Conservation (phyloP, 2,113 vertebrate genomes). For the Podarcis muralis region DNA sequence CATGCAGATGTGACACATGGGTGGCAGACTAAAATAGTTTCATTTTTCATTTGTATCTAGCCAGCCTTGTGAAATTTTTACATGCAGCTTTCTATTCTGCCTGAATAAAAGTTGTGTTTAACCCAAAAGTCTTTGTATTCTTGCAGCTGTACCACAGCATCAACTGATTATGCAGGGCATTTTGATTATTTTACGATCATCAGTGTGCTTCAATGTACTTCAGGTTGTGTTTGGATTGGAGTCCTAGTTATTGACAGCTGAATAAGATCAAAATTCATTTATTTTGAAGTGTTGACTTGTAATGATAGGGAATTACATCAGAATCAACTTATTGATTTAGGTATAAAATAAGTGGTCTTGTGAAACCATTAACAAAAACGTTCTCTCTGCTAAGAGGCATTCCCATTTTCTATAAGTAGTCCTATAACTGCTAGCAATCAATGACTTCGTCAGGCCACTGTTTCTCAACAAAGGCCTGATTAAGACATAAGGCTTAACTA, state of each 20-base stretch:
- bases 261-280: background rate
- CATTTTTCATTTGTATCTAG: background rate
- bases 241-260: background rate
- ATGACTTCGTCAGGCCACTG: background rate
- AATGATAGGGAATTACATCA: background rate
- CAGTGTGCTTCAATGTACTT: background rate
- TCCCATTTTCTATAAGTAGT: background rate
- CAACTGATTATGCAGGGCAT: background rate
- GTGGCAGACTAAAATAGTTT: background rate
- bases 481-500: background rate
- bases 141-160: background rate
- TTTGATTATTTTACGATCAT: background rate
- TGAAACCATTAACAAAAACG: background rate
- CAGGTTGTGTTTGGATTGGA: background rate
- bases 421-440: background rate
- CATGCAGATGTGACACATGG: background rate
- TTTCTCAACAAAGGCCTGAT: background rate
- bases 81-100: background rate
- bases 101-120: background rate
- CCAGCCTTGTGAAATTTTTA: background rate
- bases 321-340: background rate
- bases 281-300: background rate
- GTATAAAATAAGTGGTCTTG: background rate
- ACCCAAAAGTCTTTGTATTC: background rate
- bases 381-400: background rate